phyloP scores from a whole-genome alignment of 1,140 invertebrate species.

The Drosophila carrolli region DNA sequence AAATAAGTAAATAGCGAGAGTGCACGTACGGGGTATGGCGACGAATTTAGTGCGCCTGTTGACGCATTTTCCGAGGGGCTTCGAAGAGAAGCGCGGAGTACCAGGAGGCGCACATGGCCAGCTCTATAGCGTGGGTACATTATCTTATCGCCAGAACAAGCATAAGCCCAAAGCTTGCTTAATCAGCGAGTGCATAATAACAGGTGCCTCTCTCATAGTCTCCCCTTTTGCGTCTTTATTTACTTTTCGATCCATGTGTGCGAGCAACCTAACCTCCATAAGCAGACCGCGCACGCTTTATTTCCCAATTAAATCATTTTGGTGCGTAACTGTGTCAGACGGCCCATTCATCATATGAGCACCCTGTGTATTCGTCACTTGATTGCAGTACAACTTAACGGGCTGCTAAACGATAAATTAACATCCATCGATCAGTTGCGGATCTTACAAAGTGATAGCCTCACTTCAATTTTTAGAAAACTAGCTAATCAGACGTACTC shows the following conservation, averaged over 20 bases:
- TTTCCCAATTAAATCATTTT: slow-evolving; percentile 52
- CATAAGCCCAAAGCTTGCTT: slow-evolving; percentile 36
- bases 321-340: slow-evolving; percentile 58
- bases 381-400: slow-evolving; percentile 22
- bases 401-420: slow-evolving; percentile 24
- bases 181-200: slow-evolving; percentile 40
- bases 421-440: slow-evolving; percentile 22
- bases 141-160: slow-evolving; percentile 47
- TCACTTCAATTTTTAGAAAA: not conserved
- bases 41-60: slow-evolving; percentile 41
- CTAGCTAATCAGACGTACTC: not conserved
- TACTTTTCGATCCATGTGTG: slow-evolving; percentile 18
- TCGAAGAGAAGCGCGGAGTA: not conserved
- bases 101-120: slow-evolving; percentile 32
- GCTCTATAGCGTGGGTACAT: slow-evolving; percentile 5
- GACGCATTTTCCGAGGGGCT: slow-evolving; percentile 58
- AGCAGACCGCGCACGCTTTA: slow-evolving; percentile 20
- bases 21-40: slow-evolving; percentile 45
- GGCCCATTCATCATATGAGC: slow-evolving; percentile 26
- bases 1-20: slow-evolving; percentile 67
- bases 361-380: slow-evolving; percentile 8
- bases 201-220: slow-evolving; percentile 21
- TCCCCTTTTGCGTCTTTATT: slow-evolving; percentile 23
- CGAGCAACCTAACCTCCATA: slow-evolving; percentile 38
- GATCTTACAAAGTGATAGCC: slow-evolving; percentile 12